Conservation (phyloP, 2,888 invertebrate species). For the Melanchra persicariae region DNA sequence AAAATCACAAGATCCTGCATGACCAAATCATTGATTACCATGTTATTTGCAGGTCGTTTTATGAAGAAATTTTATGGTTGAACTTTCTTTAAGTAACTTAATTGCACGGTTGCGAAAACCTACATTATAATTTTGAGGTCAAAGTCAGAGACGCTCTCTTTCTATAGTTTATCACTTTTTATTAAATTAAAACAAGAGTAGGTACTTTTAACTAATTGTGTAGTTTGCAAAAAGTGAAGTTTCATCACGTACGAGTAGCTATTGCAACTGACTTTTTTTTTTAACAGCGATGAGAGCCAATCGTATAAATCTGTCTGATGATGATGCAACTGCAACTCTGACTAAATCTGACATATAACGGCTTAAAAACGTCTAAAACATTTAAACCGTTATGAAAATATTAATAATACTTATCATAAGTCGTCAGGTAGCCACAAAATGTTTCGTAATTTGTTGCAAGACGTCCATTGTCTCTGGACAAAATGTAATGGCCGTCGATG, state of each 20-base stretch:
- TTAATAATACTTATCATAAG: constrained; percentile 50
- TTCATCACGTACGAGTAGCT: constrained; percentile 13
- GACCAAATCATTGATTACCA: constrained; percentile 10
- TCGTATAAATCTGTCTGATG: constrained; percentile 19
- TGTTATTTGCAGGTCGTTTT: constrained; percentile 9
- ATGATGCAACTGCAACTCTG: constrained; percentile 22
- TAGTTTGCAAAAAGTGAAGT: constrained; percentile 10
- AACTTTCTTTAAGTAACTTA: constrained; percentile 47
- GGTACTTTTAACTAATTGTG: neutral
- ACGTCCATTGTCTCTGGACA: constrained; percentile 58
- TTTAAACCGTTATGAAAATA: constrained; percentile 38
- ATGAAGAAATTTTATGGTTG: constrained; percentile 24
- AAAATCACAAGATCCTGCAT: constrained; percentile 15
- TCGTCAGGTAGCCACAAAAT: constrained; percentile 51
- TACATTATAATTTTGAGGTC: constrained; percentile 29
- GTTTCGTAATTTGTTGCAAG: constrained; percentile 59
- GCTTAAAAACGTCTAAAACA: constrained; percentile 13
- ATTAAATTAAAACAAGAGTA: constrained; percentile 4
- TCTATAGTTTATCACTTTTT: neutral
- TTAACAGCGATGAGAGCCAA: constrained; percentile 21
- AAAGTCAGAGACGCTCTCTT: constrained; percentile 13
- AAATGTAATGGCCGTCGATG: constrained; percentile 57
- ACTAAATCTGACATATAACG: constrained; percentile 27
- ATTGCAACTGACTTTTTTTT: constrained; percentile 18
- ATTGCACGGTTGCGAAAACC: constrained; percentile 40